Evolutionary conservation across 2,113 vertebrate species (phyloP).

Genomic region (Corythornis cristatus): DNA sequence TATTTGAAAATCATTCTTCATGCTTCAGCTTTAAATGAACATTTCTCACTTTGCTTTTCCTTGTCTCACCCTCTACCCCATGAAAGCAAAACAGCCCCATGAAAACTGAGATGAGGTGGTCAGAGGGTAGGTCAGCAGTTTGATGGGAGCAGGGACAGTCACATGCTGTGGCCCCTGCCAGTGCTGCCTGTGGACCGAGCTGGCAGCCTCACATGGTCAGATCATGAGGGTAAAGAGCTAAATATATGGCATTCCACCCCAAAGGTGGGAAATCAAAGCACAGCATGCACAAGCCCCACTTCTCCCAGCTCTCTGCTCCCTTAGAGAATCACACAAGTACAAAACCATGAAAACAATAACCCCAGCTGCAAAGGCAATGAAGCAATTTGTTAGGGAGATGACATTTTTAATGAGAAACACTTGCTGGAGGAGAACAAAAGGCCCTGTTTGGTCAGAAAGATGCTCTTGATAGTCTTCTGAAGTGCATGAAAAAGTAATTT

Average conservation of each 20-base stretch:
- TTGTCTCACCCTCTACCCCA: not conserved
- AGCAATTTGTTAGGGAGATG: slow-evolving; percentile 89
- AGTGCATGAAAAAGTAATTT: slow-evolving; percentile 89
- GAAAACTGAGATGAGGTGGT: not conserved
- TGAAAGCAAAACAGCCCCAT: not conserved
- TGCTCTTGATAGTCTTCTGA: slow-evolving; percentile 85
- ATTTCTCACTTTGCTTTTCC: not conserved
- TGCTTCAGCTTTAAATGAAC: not conserved
- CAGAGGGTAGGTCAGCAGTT: not conserved
- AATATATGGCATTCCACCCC: not conserved
- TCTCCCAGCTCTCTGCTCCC: slow-evolving; percentile 53
- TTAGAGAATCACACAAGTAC: slow-evolving; percentile 66
- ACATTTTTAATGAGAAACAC: slow-evolving; percentile 92
- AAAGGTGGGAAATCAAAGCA: slow-evolving; percentile 7
- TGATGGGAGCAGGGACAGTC: rapidly evolving
- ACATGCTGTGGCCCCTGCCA: rapidly evolving
- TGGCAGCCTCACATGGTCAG: not conserved
- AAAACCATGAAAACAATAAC: slow-evolving; percentile 73
- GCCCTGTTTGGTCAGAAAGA: slow-evolving; percentile 76
- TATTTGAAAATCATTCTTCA: not conserved
- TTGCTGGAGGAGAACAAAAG: slow-evolving; percentile 86
- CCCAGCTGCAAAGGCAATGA: slow-evolving; percentile 83
- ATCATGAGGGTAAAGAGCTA: not conserved
- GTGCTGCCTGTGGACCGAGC: not conserved
- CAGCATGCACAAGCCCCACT: not conserved